These are phyloP conservation scores for Xerus inauris DNA, from an alignment of 2,113 vertebrate genomes.

Conservation along the genomic window DNA sequence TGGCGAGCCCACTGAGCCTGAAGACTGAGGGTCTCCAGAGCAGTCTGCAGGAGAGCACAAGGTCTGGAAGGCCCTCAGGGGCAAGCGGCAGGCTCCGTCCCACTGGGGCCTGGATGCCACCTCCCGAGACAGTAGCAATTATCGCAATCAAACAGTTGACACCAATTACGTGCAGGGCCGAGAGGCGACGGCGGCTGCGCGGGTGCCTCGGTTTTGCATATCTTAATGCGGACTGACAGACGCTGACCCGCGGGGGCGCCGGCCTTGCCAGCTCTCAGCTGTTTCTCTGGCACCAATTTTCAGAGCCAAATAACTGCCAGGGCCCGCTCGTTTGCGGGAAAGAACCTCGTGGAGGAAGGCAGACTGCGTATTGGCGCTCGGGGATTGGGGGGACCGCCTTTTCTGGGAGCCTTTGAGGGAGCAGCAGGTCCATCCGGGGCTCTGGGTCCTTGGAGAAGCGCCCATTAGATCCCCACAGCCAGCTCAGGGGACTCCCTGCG, in stretches of 20 bases:
- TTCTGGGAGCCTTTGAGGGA: too few species aligned
- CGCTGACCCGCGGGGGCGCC: conserved; percentile 93
- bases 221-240: conserved; percentile 99
- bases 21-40: conserved; percentile 83
- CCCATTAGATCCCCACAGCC: fast-evolving
- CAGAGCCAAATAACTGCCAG: conserved; percentile 95
- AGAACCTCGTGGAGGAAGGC: conserved; percentile 30
- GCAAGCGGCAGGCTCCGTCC: background rate
- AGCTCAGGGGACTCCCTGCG: background rate
- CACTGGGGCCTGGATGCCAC: conserved; percentile 76
- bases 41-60: conserved; percentile 78
- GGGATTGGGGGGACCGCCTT: background rate
- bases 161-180: conserved; percentile 92
- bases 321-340: conserved; percentile 79
- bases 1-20: conserved; percentile 48
- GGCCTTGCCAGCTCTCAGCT: conserved; percentile 93
- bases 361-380: fast-evolving
- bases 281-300: conserved; percentile 96
- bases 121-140: conserved; percentile 98
- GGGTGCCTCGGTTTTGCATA: conserved; percentile 90
- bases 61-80: conserved; percentile 66
- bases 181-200: background rate
- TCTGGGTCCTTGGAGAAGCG: fast-evolving
- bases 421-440: fast-evolving
- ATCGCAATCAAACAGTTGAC: conserved; percentile 98